These are phyloP conservation scores for Lota lota DNA, from an alignment of 2,113 vertebrate genomes.

Conservation along the genomic window DNA sequence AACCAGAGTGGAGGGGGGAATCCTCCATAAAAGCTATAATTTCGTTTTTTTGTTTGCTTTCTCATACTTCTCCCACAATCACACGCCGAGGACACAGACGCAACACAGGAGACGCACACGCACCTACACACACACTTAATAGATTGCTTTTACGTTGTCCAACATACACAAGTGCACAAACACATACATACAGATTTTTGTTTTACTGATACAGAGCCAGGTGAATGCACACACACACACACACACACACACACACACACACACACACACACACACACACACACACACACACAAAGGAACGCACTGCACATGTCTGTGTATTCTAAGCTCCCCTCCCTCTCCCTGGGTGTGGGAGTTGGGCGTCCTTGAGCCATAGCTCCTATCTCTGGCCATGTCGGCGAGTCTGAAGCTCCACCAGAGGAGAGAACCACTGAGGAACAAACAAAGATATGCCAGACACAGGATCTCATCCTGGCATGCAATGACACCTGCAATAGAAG, in stretches of 20 bases:
- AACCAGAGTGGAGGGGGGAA: not conserved
- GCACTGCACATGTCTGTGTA: not conserved
- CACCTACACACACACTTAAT: not conserved
- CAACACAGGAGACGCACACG: not conserved
- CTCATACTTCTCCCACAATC: not conserved
- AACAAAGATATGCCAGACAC: conserved; percentile 28
- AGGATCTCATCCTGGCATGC: conserved; percentile 21
- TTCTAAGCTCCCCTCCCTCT: not conserved
- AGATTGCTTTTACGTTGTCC: too few species aligned
- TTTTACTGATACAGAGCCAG: too few species aligned
- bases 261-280: too few species aligned
- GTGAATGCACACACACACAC: too few species aligned
- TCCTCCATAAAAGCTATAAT: not conserved
- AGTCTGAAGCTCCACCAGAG: conserved; percentile 59
- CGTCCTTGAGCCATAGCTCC: conserved; percentile 48
- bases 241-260: too few species aligned
- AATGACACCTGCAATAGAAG: too few species aligned
- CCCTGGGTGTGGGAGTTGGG: conserved; percentile 29
- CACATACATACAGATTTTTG: too few species aligned
- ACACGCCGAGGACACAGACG: not conserved
- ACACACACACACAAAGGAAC: too few species aligned
- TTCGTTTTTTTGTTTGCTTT: not conserved
- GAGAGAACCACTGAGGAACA: conserved; percentile 33
- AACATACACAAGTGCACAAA: too few species aligned
- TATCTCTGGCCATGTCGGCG: conserved; percentile 25